Base-by-base conservation (phyloP, 2,113 vertebrate genomes). In the Callionymus lyra region DNA sequence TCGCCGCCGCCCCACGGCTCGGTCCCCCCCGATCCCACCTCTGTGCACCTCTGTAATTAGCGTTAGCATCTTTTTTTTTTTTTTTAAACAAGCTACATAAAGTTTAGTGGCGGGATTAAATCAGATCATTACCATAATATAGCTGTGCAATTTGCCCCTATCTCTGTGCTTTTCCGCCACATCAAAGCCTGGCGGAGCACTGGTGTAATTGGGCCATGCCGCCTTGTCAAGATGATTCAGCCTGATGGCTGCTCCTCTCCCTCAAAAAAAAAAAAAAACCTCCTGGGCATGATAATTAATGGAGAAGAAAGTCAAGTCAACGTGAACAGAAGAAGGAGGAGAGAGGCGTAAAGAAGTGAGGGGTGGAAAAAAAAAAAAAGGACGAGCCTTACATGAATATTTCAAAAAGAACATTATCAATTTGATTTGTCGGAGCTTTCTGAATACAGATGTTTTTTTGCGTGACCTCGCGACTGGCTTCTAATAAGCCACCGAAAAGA, bases 121-220 rank as follows among this genome's bases (percentile, higher is more conserved):
- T 93, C 90, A 87, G 88, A 88, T 89, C 89, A 94, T 95, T 97
- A 95, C 88, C 90, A 92, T 95, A 91, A 91, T 89, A 85, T 89
- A 85, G 88, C 90, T 87, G 83, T 84, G 87, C 89, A 88, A 89
- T 91, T 91, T 89, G 88, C 90, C 92, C 89, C 89, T 87, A 90
- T 92, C 90, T 90, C 84, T 87, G 85, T 86, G 83, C 82, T 74
- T 91, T 90, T 87, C 87, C 84, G 80, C 87, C 86, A 95, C 91
- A 93, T 95, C 91, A 97, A 97, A 97, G 93, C 86, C 81, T 81
- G 84, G 84, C 75, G 63, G 86, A 90, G 87, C 77, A 62, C 85
- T 82, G 84, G 87, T 90, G 88, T 93, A 92, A 94, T 93, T 90
- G 91, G 89, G 87, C 87, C 89, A 88, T 89, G 87, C 90, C 83